Evolutionary conservation across 2,113 vertebrate genomes (phyloP).

Genomic region (Malurus cyaneus): DNA sequence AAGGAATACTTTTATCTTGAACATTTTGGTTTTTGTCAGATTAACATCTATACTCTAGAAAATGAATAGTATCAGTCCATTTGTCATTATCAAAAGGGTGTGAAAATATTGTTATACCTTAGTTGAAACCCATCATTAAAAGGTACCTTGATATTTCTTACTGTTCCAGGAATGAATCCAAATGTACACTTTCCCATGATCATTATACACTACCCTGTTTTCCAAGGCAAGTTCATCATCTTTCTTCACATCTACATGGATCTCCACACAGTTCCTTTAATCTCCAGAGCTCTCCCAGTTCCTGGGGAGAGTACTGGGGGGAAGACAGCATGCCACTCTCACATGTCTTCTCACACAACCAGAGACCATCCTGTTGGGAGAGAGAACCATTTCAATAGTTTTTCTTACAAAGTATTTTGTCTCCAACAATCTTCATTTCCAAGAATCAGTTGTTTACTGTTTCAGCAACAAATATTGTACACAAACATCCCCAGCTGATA

Average conservation of each 20-base stretch:
- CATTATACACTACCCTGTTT: not conserved
- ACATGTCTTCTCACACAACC: conserved; percentile 95
- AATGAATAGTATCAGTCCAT: conserved; percentile 6
- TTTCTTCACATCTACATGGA: conserved; percentile 84
- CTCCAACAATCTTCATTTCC: not conserved
- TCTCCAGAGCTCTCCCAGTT: conserved; percentile 85
- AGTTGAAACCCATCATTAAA: conserved; percentile 27
- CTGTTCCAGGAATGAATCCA: not conserved
- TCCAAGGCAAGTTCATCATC: conserved; percentile 5
- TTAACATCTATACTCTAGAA: conserved; percentile 33
- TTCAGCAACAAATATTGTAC: not conserved
- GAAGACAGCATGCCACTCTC: conserved; percentile 92
- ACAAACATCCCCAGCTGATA: not conserved
- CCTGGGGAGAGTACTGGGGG: conserved; percentile 87
- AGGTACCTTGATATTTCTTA: not conserved
- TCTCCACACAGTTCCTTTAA: conserved; percentile 85
- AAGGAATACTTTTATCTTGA: conserved; percentile 1
- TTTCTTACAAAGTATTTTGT: not conserved
- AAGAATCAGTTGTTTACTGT: not conserved
- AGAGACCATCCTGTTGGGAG: conserved; percentile 83
- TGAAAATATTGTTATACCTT: conserved; percentile 43
- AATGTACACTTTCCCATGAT: not conserved
- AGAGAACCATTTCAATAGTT: not conserved
- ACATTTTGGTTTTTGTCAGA: conserved; percentile 58
- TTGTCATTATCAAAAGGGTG: conserved; percentile 62